These are phyloP conservation scores for Peromyscus melanophrys DNA, from an alignment of 2,797 vertebrate species.

Conservation along the genomic window DNA sequence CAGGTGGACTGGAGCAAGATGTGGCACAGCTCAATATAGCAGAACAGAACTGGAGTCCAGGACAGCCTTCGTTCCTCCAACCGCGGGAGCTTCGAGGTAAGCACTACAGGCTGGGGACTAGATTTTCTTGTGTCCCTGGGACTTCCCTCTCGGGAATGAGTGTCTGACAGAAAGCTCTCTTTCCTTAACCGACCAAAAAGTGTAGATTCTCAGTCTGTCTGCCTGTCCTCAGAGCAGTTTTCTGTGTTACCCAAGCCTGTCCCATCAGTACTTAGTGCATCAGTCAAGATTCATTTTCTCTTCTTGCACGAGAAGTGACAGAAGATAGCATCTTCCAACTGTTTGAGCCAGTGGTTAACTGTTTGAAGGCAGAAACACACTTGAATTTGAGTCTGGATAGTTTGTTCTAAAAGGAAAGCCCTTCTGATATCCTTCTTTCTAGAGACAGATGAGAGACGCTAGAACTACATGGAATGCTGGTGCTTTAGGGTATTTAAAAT, in stretches of 20 bases:
- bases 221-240: not conserved
- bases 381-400: slow-evolving; percentile 49
- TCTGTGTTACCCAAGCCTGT: not conserved
- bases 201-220: not conserved
- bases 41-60: slow-evolving; percentile 95
- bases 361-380: slow-evolving; percentile 42
- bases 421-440: slow-evolving; percentile 27
- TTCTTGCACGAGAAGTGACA: not conserved
- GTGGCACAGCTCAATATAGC: slow-evolving; percentile 93
- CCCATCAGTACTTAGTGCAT: not conserved
- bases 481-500: slow-evolving; percentile 44
- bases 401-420: slow-evolving; percentile 44
- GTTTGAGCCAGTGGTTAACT: slow-evolving; percentile 52
- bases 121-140: not conserved
- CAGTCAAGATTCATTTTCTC: not conserved
- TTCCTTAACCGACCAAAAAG: not conserved
- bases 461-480: slow-evolving; percentile 38
- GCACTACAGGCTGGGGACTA: slow-evolving; percentile 62
- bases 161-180: not conserved
- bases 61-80: slow-evolving; percentile 93
- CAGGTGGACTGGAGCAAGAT: slow-evolving; percentile 94
- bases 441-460: not conserved
- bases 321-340: not conserved
- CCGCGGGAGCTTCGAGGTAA: slow-evolving; percentile 95
- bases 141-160: not conserved